These are phyloP conservation scores for Ptilodon capucinus DNA, from an alignment of 2,888 invertebrate genomes.

Conservation along the genomic window DNA sequence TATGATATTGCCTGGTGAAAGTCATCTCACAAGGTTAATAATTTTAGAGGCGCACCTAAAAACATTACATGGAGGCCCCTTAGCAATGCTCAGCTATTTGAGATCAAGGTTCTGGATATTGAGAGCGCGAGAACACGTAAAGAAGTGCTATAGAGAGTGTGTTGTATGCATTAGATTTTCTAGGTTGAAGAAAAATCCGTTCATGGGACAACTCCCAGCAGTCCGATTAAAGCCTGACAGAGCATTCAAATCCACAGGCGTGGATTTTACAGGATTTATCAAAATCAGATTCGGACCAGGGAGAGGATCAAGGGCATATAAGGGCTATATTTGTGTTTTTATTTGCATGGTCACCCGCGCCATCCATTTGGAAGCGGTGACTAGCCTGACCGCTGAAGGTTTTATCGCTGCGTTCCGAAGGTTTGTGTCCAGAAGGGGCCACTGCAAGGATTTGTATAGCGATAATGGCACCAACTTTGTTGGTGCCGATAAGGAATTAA, in stretches of 20 bases:
- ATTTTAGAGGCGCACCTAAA: background rate
- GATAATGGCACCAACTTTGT: constrained; percentile 14
- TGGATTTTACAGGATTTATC: constrained; percentile 2
- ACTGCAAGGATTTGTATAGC: constrained; percentile 4
- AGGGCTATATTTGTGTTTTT: constrained; percentile 2
- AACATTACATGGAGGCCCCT: background rate
- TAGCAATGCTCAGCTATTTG: background rate
- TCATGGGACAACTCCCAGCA: background rate
- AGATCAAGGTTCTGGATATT: background rate
- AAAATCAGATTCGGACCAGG: background rate
- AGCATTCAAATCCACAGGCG: constrained; percentile 4
- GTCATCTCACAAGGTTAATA: background rate
- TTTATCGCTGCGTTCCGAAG: constrained; percentile 14
- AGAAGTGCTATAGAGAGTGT: background rate
- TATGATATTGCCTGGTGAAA: background rate
- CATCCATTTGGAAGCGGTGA: constrained; percentile 6
- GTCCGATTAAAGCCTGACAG: background rate
- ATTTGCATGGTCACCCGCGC: constrained; percentile 7
- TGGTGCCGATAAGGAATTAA: constrained; percentile 6
- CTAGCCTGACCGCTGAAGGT: constrained; percentile 7
- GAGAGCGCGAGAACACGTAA: background rate
- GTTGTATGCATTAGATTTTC: background rate
- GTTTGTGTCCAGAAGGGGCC: constrained; percentile 3
- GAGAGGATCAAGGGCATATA: background rate
- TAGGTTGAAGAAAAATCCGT: background rate